Conservation (phyloP, 2,113 vertebrate genomes). For the Vicugna pacos region DNA sequence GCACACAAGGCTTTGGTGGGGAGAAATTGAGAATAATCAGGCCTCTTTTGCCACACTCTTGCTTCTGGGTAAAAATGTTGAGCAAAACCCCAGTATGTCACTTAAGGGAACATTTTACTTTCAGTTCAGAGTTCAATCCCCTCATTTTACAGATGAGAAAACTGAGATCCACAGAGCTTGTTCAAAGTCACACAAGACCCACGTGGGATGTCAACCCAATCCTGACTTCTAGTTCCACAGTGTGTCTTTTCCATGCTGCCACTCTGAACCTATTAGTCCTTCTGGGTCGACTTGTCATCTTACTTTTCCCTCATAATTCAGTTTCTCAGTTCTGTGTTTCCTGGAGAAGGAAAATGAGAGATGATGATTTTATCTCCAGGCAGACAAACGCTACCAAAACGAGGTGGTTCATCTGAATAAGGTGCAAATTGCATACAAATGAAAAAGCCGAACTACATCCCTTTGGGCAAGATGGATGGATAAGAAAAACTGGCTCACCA, state of each 20-base stretch:
- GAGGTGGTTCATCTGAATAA: background rate
- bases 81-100: background rate
- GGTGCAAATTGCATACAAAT: background rate
- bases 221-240: background rate
- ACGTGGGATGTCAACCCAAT: background rate
- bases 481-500: constrained; percentile 15
- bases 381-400: background rate
- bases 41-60: background rate
- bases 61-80: background rate
- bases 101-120: background rate
- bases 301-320: background rate
- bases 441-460: background rate
- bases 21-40: background rate
- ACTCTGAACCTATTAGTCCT: background rate
- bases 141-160: background rate
- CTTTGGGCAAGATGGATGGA: background rate
- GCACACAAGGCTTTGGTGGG: background rate
- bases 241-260: background rate
- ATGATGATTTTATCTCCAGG: background rate
- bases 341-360: background rate
- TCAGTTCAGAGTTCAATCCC: background rate
- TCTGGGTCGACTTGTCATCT: background rate
- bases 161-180: background rate
- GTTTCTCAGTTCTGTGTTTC: background rate
- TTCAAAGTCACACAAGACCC: background rate